Percentiles rank a stretch among this genome's conserved stretches.
phyloP scores from a whole-genome alignment of 1,140 invertebrate species.

The Conopomorpha cramerella region DNA sequence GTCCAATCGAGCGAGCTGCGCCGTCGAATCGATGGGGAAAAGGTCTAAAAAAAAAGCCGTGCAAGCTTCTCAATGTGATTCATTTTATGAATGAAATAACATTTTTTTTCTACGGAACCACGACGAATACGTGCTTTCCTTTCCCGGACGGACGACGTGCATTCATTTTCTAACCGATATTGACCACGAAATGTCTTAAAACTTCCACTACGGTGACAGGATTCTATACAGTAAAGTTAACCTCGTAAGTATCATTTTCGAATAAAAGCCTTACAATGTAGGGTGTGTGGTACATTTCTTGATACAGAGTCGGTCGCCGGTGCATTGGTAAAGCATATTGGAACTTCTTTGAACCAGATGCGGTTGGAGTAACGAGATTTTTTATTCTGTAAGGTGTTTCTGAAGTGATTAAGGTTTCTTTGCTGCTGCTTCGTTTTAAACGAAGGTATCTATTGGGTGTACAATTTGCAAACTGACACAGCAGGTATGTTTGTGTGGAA shows the following conservation, averaged over 20 bases:
- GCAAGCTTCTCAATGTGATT: slow-evolving; percentile 39
- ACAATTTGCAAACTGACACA: too few relatives aligned
- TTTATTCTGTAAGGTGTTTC: background rate
- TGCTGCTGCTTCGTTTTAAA: too few relatives aligned
- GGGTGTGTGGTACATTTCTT: background rate
- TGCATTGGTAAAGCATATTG: background rate
- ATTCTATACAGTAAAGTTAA: background rate
- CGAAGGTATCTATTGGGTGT: too few relatives aligned
- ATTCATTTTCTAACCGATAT: slow-evolving; percentile 35
- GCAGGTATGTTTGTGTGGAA: too few relatives aligned
- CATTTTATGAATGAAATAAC: slow-evolving; percentile 59
- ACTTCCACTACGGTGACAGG: background rate
- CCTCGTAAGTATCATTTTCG: background rate
- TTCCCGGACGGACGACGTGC: slow-evolving; percentile 37
- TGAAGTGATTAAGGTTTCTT: background rate
- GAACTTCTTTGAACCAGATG: background rate
- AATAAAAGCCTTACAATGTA: background rate
- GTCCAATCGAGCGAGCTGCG: slow-evolving; percentile 32
- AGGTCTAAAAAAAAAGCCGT: slow-evolving; percentile 19
- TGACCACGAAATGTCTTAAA: background rate
- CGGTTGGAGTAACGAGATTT: background rate
- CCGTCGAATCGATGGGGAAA: slow-evolving; percentile 14
- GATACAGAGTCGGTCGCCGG: background rate
- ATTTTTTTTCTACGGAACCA: slow-evolving; percentile 46
- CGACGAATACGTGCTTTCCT: slow-evolving; percentile 58